These are phyloP conservation scores for Acipenser transmontanus DNA, from an alignment of 2,797 vertebrate genomes.

Conservation along the genomic window DNA sequence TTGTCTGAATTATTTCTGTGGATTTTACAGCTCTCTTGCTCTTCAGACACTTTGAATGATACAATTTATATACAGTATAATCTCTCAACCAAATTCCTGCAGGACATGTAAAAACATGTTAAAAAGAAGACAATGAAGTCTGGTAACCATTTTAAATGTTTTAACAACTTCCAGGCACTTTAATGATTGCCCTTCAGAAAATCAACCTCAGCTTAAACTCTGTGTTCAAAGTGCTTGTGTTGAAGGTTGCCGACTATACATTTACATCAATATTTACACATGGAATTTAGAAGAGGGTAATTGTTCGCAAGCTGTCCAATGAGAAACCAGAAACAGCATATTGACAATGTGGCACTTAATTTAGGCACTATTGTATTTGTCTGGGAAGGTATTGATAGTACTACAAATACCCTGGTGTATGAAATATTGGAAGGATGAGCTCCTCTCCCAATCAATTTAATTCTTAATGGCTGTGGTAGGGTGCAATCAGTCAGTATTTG, in stretches of 20 bases:
- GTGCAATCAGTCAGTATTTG: too few species aligned
- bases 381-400: too few species aligned
- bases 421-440: too few species aligned
- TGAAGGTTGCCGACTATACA: slow-evolving; percentile 7
- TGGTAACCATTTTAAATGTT: slow-evolving; percentile 28
- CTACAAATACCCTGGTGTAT: too few species aligned
- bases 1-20: too few species aligned
- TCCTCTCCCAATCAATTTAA: too few species aligned
- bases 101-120: not conserved
- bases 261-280: slow-evolving; percentile 19
- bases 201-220: slow-evolving; percentile 23
- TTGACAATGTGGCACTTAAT: slow-evolving; percentile 4
- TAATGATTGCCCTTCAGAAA: slow-evolving; percentile 24
- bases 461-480: too few species aligned
- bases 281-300: slow-evolving; percentile 18
- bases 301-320: slow-evolving; percentile 6
- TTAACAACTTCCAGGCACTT: slow-evolving; percentile 32
- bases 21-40: too few species aligned
- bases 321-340: slow-evolving; percentile 1
- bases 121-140: slow-evolving; percentile 9
- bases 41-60: slow-evolving; percentile 20
- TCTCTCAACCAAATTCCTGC: not conserved
- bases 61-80: not conserved
- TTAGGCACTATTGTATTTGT: not conserved
- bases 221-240: slow-evolving; percentile 21